phyloP scores from a whole-genome alignment of 2,888 invertebrate species.

The Phaedon cochleariae region DNA sequence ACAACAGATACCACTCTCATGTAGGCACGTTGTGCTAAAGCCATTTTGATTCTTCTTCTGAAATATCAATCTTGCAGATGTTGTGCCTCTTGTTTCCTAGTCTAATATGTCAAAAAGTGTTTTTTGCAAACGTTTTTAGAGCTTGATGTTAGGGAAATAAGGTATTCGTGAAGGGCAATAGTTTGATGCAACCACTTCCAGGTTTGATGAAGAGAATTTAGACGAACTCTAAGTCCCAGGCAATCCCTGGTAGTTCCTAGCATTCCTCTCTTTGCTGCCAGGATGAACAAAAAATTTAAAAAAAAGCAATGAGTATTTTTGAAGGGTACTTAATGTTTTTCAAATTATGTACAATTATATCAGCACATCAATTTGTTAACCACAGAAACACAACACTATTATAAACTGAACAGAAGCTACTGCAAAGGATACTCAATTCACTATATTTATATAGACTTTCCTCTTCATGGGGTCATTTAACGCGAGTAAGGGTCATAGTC shows the following conservation, averaged over 20 bases:
- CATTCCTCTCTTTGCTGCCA: conserved; percentile 61
- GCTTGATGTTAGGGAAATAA: conserved; percentile 81
- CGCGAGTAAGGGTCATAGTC: conserved; percentile 52
- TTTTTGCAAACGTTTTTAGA: conserved; percentile 68
- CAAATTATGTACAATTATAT: conserved; percentile 12
- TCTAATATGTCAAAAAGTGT: conserved; percentile 42
- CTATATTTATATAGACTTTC: conserved; percentile 47
- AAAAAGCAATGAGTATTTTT: conserved; percentile 31
- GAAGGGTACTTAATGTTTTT: conserved; percentile 17
- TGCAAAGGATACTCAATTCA: conserved; percentile 25
- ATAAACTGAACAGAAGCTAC: conserved; percentile 3
- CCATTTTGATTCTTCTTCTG: conserved; percentile 49
- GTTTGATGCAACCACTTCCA: conserved; percentile 96
- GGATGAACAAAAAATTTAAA: conserved; percentile 39
- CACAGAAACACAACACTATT: conserved; percentile 20
- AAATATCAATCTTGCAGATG: conserved; percentile 41
- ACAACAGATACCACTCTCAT: conserved; percentile 44
- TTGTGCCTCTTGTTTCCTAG: conserved; percentile 43
- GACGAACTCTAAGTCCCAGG: conserved; percentile 89
- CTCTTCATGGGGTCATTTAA: conserved; percentile 52
- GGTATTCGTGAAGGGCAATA: conserved; percentile 85
- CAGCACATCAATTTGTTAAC: not conserved
- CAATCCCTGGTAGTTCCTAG: conserved; percentile 79
- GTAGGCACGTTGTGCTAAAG: conserved; percentile 52
- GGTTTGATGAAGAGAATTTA: conserved; percentile 88